Evolutionary conservation across 1,140 invertebrate species (phyloP).

Genomic region (Nasonia giraulti): DNA sequence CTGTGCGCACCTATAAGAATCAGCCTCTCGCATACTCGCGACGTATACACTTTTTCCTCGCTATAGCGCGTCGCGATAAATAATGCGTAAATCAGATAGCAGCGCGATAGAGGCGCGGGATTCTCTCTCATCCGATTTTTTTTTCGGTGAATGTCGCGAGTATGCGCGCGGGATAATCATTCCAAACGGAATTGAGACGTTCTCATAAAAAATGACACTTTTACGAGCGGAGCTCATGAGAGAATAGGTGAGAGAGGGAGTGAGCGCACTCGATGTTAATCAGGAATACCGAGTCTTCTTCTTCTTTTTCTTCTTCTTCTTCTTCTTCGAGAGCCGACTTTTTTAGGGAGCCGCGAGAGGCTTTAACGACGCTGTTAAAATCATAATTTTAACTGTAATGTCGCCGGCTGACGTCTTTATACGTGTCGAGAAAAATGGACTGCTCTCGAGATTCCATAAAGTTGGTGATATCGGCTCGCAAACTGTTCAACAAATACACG

Average conservation of each 20-base stretch:
- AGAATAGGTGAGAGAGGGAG: background rate
- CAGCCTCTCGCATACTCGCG: background rate
- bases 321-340: background rate
- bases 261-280: slow-evolving; percentile 20
- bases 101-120: background rate
- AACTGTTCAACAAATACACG: too few species aligned
- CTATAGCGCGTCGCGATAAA: background rate
- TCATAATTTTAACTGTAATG: slow-evolving; percentile 28
- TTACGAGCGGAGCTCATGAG: background rate
- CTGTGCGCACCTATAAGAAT: background rate
- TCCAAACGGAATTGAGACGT: background rate
- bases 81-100: slow-evolving; percentile 27
- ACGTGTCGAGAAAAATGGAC: too few species aligned
- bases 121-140: background rate
- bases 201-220: slow-evolving; percentile 28
- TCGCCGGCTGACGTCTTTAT: background rate
- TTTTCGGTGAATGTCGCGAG: background rate
- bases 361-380: slow-evolving; percentile 19
- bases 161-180: background rate
- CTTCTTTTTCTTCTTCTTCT: background rate
- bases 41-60: background rate
- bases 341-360: slow-evolving; percentile 3
- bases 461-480: too few species aligned
- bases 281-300: background rate
- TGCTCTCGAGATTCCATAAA: too few species aligned